Evolutionary conservation across 2,888 invertebrate genomes (phyloP).

Genomic region (Glyphotaelius pellucidus): DNA sequence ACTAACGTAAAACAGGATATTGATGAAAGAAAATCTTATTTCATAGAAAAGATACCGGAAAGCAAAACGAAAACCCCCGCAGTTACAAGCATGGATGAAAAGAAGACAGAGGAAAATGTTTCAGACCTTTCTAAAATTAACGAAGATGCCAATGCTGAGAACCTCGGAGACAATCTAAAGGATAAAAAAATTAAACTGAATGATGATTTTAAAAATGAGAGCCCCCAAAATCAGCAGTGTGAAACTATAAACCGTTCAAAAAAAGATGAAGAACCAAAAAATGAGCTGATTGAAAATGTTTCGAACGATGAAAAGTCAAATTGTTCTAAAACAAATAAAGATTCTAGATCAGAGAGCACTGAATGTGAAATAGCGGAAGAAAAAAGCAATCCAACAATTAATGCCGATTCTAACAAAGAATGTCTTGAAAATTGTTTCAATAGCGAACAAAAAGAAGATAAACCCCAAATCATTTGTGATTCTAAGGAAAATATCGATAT

Average conservation of each 20-base stretch:
- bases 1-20: background rate
- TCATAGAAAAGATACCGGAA: background rate
- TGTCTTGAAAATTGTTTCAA: background rate
- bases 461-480: background rate
- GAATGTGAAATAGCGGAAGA: background rate
- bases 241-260: background rate
- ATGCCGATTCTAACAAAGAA: background rate
- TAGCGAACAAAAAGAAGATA: background rate
- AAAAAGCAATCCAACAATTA: background rate
- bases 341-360: background rate
- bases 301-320: background rate
- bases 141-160: background rate
- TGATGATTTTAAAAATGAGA: background rate
- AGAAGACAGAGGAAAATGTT: background rate
- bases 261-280: background rate
- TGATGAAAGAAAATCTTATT: constrained; percentile 24
- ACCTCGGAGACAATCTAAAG: background rate
- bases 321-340: background rate
- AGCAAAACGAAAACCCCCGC: background rate
- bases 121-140: background rate
- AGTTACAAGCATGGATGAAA: background rate
- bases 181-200: background rate
- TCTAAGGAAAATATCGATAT: background rate
- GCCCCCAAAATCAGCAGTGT: background rate
- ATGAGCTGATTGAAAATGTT: background rate